These are phyloP conservation scores for Noturus placidus DNA, from an alignment of 2,113 vertebrate genomes.

Conservation along the genomic window DNA sequence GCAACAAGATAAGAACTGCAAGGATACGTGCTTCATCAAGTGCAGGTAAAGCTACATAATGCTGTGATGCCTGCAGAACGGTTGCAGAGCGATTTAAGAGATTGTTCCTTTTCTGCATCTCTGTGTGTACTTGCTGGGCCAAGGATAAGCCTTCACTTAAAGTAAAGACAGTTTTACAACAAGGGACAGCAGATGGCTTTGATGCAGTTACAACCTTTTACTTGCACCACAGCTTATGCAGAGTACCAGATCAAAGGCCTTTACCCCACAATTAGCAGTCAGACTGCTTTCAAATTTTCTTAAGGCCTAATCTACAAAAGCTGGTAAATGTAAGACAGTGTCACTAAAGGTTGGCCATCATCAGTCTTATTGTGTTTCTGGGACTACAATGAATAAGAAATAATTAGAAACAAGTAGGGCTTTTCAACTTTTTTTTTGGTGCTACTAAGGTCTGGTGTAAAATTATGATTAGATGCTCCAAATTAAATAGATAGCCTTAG, in stretches of 20 bases:
- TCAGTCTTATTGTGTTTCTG: not conserved
- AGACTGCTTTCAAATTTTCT: conserved; percentile 16
- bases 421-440: not conserved
- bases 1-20: not conserved
- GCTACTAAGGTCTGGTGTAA: not conserved
- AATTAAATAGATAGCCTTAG: not conserved
- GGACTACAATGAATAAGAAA: not conserved
- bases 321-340: not conserved
- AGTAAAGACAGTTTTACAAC: conserved; percentile 11
- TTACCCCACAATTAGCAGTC: conserved; percentile 11
- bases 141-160: not conserved
- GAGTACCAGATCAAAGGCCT: conserved; percentile 5
- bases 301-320: not conserved
- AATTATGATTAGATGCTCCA: not conserved
- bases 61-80: not conserved
- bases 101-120: not conserved
- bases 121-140: not conserved
- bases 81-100: not conserved
- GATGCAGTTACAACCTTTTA: conserved; percentile 17
- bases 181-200: conserved; percentile 11
- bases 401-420: not conserved
- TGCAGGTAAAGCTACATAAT: not conserved
- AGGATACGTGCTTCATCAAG: not conserved
- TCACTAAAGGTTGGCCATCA: not conserved
- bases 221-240: conserved; percentile 1